Percentiles rank a stretch among this genome's conserved stretches.
Evolutionary conservation across 2,888 invertebrate genomes (phyloP).

Genomic region (Sinodicranocentrus sp.): DNA sequence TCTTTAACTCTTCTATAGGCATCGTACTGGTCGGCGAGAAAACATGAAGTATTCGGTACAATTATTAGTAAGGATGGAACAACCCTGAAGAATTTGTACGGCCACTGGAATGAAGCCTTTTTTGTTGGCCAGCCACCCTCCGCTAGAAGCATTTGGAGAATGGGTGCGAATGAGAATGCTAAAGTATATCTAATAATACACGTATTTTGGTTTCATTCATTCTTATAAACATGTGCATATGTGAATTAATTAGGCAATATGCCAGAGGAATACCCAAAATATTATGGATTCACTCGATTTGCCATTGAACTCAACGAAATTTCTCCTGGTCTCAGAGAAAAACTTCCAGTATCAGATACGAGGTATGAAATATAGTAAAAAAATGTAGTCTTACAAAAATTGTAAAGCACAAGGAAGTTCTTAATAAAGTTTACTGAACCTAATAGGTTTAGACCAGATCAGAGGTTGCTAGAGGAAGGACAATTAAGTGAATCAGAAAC

Average conservation of each 20-base stretch:
- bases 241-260: conserved; percentile 88
- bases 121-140: conserved; percentile 86
- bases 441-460: conserved; percentile 86
- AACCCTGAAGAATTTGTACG: conserved; percentile 84
- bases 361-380: too few species aligned
- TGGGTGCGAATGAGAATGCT: conserved; percentile 82
- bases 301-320: conserved; percentile 91
- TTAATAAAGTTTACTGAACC: background rate
- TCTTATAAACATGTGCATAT: too few species aligned
- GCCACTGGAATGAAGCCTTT: conserved; percentile 90
- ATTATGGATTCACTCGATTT: conserved; percentile 91
- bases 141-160: conserved; percentile 88
- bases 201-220: background rate
- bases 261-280: conserved; percentile 88
- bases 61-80: conserved; percentile 82
- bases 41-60: conserved; percentile 87
- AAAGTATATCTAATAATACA: too few species aligned
- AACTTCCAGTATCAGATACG: conserved; percentile 87
- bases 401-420: too few species aligned
- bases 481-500: conserved; percentile 86
- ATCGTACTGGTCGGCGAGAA: conserved; percentile 87
- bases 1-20: conserved; percentile 80
- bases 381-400: too few species aligned
- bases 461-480: conserved; percentile 86
- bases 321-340: conserved; percentile 82